Conservation (phyloP, 2,113 vertebrate species). For the Lethenteron camtschaticum region DNA sequence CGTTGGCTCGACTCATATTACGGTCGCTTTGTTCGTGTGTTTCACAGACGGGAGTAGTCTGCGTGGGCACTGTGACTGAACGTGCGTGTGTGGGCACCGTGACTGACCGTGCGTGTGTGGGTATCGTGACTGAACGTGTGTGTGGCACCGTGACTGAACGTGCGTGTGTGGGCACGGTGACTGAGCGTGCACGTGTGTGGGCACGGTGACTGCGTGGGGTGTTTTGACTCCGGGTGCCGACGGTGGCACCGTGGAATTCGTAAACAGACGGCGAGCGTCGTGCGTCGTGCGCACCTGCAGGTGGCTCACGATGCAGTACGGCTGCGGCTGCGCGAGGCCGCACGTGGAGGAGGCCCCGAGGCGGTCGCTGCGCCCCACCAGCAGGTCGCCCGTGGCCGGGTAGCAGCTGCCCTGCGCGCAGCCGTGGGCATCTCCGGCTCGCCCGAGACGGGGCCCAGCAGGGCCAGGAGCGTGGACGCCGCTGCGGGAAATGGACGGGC, state of each 20-base stretch:
- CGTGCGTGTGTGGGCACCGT: too few relatives aligned
- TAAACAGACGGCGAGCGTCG: neutral
- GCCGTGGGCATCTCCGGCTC: constrained; percentile 16
- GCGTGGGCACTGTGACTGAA: too few relatives aligned
- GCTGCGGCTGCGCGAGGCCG: constrained; percentile 23
- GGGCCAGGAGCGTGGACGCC: neutral
- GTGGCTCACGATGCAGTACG: constrained; percentile 52
- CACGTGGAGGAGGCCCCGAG: constrained; percentile 40
- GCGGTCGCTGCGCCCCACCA: constrained; percentile 28
- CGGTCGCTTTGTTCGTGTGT: too few relatives aligned
- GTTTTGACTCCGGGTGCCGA: neutral
- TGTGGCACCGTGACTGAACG: too few relatives aligned
- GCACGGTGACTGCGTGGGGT: too few relatives aligned
- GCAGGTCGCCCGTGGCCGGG: constrained; percentile 46
- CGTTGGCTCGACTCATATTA: too few relatives aligned
- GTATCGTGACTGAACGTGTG: too few relatives aligned
- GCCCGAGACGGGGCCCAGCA: neutral
- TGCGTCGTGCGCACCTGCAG: constrained; percentile 23
- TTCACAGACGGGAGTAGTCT: too few relatives aligned
- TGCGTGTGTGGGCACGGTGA: too few relatives aligned
- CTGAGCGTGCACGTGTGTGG: too few relatives aligned
- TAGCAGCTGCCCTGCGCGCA: constrained; percentile 35
- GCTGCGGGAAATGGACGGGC: neutral
- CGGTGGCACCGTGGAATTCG: constrained; percentile 6
- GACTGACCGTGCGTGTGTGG: too few relatives aligned